Evolutionary conservation across 2,113 vertebrate genomes (phyloP).

Genomic region (Accipiter virgatus): DNA sequence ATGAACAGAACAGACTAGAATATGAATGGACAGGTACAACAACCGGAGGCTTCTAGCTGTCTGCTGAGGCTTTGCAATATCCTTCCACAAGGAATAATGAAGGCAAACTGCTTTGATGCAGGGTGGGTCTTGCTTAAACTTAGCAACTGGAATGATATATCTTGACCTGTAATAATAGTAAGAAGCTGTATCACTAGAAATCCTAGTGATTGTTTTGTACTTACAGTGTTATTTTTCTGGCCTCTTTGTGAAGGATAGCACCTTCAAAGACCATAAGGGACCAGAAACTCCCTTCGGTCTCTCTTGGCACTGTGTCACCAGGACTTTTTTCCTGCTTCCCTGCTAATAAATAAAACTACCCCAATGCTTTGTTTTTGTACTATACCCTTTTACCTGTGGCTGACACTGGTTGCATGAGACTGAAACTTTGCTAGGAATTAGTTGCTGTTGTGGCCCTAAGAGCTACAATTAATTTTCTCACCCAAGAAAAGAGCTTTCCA

Average conservation of each 20-base stretch:
- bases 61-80: background rate
- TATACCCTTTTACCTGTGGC: accelerated
- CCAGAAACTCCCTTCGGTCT: background rate
- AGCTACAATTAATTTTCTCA: background rate
- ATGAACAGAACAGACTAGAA: background rate
- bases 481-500: background rate
- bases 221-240: background rate
- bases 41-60: background rate
- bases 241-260: background rate
- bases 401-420: background rate
- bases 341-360: background rate
- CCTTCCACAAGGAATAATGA: background rate
- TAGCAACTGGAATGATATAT: background rate
- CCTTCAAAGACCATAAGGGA: background rate
- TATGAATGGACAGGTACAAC: background rate
- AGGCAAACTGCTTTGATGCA: background rate
- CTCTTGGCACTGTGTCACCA: background rate
- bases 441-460: background rate
- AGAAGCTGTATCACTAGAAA: background rate
- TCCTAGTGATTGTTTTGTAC: background rate
- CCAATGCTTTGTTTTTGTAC: background rate
- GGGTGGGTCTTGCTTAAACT: background rate
- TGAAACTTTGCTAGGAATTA: background rate
- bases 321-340: background rate
- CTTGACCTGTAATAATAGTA: background rate